phyloP scores from a whole-genome alignment of 2,797 vertebrate species.

The Lutjanus argentimaculatus region DNA sequence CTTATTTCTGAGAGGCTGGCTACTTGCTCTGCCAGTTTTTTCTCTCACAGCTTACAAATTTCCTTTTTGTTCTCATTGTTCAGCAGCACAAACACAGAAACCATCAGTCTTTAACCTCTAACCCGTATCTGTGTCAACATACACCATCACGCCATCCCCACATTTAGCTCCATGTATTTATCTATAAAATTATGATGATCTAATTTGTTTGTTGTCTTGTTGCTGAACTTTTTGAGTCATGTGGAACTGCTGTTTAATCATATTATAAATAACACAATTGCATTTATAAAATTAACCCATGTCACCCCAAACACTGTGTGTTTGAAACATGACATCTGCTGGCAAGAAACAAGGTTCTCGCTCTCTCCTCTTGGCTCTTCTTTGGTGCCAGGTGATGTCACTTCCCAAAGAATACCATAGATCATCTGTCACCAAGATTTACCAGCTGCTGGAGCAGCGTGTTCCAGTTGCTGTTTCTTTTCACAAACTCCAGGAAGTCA shows the following conservation, averaged over 20 bases:
- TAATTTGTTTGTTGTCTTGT: not conserved
- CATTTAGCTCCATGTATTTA: not conserved
- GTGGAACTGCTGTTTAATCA: not conserved
- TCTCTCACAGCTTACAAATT: constrained; percentile 19
- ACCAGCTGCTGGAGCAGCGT: constrained; percentile 38
- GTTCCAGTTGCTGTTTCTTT: constrained; percentile 41
- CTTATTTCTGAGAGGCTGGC: constrained; percentile 25
- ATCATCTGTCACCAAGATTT: constrained; percentile 55
- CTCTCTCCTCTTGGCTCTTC: constrained; percentile 27
- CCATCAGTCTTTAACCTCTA: not conserved
- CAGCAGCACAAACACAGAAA: constrained; percentile 12
- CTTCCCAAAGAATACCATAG: constrained; percentile 55
- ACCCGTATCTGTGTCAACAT: constrained; percentile 2
- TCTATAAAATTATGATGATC: not conserved
- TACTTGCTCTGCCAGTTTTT: not conserved
- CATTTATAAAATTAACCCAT: constrained; percentile 1
- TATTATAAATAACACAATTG: not conserved
- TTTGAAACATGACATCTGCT: constrained; percentile 41
- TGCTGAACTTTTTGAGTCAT: not conserved
- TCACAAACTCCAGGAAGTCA: constrained; percentile 38
- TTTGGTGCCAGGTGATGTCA: constrained; percentile 58
- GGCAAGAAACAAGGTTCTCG: constrained; percentile 15
- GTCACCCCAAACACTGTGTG: constrained; percentile 3
- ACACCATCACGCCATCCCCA: not conserved
- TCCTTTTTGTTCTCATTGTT: not conserved